Conservation (phyloP, 2,113 vertebrate species). For the Nyctibius bracteatus region DNA sequence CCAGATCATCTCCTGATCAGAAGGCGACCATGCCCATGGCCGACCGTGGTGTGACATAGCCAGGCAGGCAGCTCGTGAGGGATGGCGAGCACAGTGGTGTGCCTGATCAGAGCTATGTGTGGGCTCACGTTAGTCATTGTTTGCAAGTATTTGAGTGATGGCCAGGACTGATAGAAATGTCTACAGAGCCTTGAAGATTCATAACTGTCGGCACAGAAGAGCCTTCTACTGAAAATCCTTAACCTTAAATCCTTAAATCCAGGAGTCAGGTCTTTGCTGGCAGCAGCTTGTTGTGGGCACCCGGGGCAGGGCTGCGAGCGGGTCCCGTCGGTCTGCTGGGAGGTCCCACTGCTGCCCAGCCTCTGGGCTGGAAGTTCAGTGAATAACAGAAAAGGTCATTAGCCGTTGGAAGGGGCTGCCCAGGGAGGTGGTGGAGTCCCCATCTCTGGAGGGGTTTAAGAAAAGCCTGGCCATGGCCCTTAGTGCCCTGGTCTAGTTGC, state of each 20-base stretch:
- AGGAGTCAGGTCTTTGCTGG: background rate
- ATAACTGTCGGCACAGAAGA: background rate
- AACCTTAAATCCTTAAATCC: background rate
- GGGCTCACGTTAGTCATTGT: constrained; percentile 32
- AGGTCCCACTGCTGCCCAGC: background rate
- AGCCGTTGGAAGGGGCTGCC: too few species aligned
- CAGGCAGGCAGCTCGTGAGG: background rate
- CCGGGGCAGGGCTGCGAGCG: background rate
- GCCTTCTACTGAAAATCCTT: constrained; percentile 28
- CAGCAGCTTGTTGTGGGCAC: background rate
- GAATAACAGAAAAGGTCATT: too few species aligned
- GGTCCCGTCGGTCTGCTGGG: background rate
- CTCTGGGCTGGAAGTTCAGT: background rate
- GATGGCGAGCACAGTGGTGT: background rate
- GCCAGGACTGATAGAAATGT: constrained; percentile 27
- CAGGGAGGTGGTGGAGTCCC: too few species aligned
- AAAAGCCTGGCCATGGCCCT: too few species aligned
- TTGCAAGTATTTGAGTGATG: constrained; percentile 37
- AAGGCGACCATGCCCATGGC: background rate
- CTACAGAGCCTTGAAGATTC: background rate
- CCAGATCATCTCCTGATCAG: fast-evolving
- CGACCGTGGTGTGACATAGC: background rate
- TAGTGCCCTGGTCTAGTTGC: too few species aligned
- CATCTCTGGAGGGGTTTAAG: too few species aligned
- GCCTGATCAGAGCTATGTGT: background rate